Base-by-base conservation (phyloP, 1,140 invertebrate genomes). In the Acromyrmex charruanus region DNA sequence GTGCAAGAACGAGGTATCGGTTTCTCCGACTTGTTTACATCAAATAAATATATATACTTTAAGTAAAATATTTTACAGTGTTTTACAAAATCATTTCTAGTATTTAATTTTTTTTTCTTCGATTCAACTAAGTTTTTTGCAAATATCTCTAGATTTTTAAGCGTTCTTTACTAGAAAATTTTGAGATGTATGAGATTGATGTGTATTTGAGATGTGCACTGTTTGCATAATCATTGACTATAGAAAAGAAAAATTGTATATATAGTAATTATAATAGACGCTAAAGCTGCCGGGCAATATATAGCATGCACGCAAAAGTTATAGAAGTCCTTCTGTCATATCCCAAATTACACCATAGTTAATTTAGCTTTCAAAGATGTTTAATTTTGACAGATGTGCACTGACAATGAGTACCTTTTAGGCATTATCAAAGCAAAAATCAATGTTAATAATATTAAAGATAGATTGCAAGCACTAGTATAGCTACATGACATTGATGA, bases 221-320 rank as follows among this genome's bases (percentile, higher is more conserved):
- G 18, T 21, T 84, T 18, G 69, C 4, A n/a, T 25, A 74, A 63
- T 84, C 28, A 51, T 63, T 68, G 25, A 82, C 18, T 39, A 44
- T 14, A 9, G 14, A 10, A 44, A 84, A 75, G 35, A 71, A 7
- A 39, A 44, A 82, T 55, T 18, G 7, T 51, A 18, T 84, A 51
- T 82, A n/a, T n/a, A n/a, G n/a, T n/a, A 61, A 72, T 81, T 58
- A 81, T 55, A 61, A 25, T 25, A 39, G 3, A 35, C 18, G 25
- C 25, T 16, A 16, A 21, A 35, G 14, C 21, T 44, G 53, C 16
- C 6, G 31, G 14, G n/a, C 3, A 61, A 35, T 84, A 35, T 49
- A 28, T 82, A 72, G 3, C 69, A 75, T 35, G 66, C 21, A 53
- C 39, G 68, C 35, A 74, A 82, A 68, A 82, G 21, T 74, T 59